A percentile compares a stretch with the other conserved stretches of the same genome.
Conservation (phyloP, 1,140 invertebrate species). For the Drosophila parabipectinata region DNA sequence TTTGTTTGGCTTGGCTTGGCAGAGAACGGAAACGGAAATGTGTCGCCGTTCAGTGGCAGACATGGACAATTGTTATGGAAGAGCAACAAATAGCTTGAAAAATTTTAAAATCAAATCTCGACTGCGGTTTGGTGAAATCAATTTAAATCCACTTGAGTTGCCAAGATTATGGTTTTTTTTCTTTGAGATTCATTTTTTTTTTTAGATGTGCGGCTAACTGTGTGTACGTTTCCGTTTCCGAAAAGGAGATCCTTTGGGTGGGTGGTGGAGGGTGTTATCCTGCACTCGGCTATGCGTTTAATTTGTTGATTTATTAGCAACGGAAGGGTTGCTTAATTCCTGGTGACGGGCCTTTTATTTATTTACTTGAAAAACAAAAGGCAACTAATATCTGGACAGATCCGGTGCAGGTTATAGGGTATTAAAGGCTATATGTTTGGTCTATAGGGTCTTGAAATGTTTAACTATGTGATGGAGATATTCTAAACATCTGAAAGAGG, state of each 20-base stretch:
- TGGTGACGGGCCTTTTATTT: constrained; percentile 63
- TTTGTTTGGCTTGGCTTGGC: neutral
- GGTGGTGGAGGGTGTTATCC: constrained; percentile 28
- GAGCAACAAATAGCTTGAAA: constrained; percentile 37
- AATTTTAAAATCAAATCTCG: constrained; percentile 64
- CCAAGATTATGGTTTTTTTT: constrained; percentile 22
- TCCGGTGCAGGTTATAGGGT: neutral
- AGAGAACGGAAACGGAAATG: constrained; percentile 74
- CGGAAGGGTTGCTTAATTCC: constrained; percentile 82
- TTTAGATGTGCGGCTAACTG: constrained; percentile 69
- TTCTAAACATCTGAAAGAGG: too few species aligned
- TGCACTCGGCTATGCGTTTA: constrained; percentile 57
- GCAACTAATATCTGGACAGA: constrained; percentile 7
- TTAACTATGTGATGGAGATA: neutral
- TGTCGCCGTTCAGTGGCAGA: constrained; percentile 70
- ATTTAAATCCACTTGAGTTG: constrained; percentile 73
- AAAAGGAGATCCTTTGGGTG: neutral
- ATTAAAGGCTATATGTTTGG: neutral
- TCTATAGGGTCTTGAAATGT: neutral
- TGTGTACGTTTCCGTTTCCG: constrained; percentile 76
- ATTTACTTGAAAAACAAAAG: constrained; percentile 51
- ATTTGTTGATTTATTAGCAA: constrained; percentile 79
- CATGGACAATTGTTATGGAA: constrained; percentile 8
- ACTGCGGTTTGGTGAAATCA: constrained; percentile 59
- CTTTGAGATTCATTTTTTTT: constrained; percentile 1